phyloP scores from a whole-genome alignment of 2,888 invertebrate species.

The Diarsia mendica region DNA sequence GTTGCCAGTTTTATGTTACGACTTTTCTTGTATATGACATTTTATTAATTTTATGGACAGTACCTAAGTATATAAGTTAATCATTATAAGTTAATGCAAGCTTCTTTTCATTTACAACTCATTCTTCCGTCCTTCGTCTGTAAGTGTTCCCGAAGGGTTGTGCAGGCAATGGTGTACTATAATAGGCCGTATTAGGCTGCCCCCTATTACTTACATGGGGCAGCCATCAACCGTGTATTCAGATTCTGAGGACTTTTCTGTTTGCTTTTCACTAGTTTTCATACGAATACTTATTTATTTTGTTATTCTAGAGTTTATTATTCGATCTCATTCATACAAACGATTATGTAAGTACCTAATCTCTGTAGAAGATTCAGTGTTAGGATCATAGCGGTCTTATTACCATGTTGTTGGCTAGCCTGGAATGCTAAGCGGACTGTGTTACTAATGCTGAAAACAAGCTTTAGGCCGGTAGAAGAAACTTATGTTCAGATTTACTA shows the following conservation, averaged over 20 bases:
- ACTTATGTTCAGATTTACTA: neutral
- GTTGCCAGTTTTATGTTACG: neutral
- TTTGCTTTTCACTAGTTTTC: neutral
- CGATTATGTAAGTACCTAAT: constrained; percentile 14
- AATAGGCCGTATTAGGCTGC: neutral
- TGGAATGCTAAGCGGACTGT: constrained; percentile 25
- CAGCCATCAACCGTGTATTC: neutral
- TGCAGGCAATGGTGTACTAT: neutral
- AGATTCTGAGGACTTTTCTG: neutral
- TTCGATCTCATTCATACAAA: constrained; percentile 9
- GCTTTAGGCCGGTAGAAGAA: neutral
- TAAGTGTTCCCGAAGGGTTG: neutral
- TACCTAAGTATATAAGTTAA: too few relatives aligned
- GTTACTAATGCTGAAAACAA: neutral
- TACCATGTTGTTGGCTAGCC: constrained; percentile 21
- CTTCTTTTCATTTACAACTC: neutral
- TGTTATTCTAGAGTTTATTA: constrained; percentile 2
- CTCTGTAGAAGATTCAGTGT: constrained; percentile 6
- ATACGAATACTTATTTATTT: neutral
- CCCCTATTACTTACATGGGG: neutral
- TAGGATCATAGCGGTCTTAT: constrained; percentile 16
- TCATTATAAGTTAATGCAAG: too few relatives aligned
- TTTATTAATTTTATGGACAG: too few relatives aligned
- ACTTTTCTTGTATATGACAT: neutral
- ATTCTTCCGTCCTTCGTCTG: neutral